Base-by-base conservation (phyloP, 2,113 vertebrate genomes). In the Rhombomys opimus region DNA sequence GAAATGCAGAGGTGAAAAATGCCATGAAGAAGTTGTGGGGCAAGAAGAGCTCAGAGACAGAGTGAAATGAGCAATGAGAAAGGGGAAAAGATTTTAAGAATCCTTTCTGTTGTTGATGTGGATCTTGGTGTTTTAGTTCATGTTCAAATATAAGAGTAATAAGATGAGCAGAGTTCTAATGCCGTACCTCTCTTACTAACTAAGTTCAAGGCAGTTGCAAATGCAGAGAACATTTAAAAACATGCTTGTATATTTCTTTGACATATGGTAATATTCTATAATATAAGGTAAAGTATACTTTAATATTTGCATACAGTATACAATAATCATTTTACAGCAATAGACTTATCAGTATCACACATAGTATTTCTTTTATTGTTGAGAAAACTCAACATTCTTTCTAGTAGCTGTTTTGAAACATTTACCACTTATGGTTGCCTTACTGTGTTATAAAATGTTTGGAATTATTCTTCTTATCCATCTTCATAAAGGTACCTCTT, bases 21-120 rank as follows among this genome's bases (percentile, higher is more conserved):
- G 87, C 68, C 20, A 35, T 90, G 30, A 63, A 18, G 59, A 90
- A 67, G 77, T 76, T 98, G 82, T 90, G 89, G 75, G 41, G 22
- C 13, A 77, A 77, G 50, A 50, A 35, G 88, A 35, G 23, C 11
- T 22, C 23, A 63, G 88, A 61, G 27, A 38, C 25, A 13, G 57
- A 63, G 3, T 73, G 35, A 88, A 59, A 38, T 54, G 52, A 73
- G 23, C 25, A 38, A 54, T 59, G 75, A 59, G 4, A 2, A 0
- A 41, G 41, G 54, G 25, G 52, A 75, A 89, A 30, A 1, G 15
- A 25, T 59, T 75, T 89, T 20, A 32, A 41, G 9, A 57, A 5
- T 38, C 30, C 38, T 14, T 41, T 41, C 7, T 61, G 9, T 35
- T 63, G 38, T 76, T 75, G 70, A 59, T 41, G n/a, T 89, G 3